Base-by-base conservation (phyloP, 1,140 invertebrate genomes). In the Drosophila biarmipes region DNA sequence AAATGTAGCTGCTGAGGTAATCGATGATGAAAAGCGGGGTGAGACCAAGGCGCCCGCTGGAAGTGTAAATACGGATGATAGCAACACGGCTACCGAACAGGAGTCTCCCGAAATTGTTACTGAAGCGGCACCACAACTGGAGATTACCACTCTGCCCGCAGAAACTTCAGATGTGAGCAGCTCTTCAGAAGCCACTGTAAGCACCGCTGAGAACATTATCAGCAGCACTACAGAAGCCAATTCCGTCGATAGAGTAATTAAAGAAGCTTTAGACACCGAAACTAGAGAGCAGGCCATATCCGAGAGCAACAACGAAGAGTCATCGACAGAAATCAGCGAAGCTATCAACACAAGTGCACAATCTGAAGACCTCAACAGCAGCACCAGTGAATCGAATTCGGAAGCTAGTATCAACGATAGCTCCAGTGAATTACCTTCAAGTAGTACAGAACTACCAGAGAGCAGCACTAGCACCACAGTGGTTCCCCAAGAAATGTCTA, bases 1-100 rank as follows among this genome's bases (percentile, higher is more conserved):
- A 29, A 90, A 90, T 42, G 74, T 75, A n/a, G 86, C 86, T 0
- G 80, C 85, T 0, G 86, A 90, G 34, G 55, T 90, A 24, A 62
- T 73, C n/a, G 80, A 90, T 34, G 74, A 85, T 11, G 80, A 86
- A 6, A 62, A 19, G 1, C 31, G 72, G 7, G 76, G 80, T n/a
- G 57, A 59, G 38, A 85, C 81, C 2, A 73, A 64, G 31, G 76
- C 80, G 3, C 80, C 80, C 0, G 49, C 77, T 1, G 43, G 34
- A 8, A 67, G 27, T 34, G 37, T 14, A 10, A 73, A 31, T 40
- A 10, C 27, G 0, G 81, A 85, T 17, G 76, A 80, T n/a, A 86
- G 77, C 43, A 85, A 85, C 21, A 73, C 81, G 14, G 77, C 81
- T 4, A 73, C 77, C 15, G 81, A 86, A 42, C 81, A 63, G 17